phyloP scores from a whole-genome alignment of 2,888 invertebrate genomes.

The Plutella xylostella region DNA sequence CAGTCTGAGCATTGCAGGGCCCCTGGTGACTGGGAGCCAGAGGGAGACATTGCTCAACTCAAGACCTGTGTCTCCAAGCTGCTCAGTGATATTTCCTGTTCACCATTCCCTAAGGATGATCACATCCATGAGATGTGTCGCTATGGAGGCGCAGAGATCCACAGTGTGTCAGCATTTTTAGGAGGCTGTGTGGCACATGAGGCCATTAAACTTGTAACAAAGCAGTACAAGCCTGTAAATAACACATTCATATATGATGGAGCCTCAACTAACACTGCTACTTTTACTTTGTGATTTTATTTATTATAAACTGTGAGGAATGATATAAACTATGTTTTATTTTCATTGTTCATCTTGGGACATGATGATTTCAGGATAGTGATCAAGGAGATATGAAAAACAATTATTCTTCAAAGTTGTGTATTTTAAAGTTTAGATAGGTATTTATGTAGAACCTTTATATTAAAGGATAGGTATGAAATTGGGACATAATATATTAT shows the following conservation, averaged over 20 bases:
- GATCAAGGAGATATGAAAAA: conserved; percentile 7
- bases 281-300: conserved; percentile 75
- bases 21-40: conserved; percentile 91
- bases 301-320: neutral
- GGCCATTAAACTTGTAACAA: conserved; percentile 93
- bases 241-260: conserved; percentile 97
- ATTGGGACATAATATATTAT: conserved; percentile 45
- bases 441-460: conserved; percentile 53
- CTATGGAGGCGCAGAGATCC: conserved; percentile 95
- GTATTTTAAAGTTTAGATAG: conserved; percentile 55
- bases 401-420: conserved; percentile 58
- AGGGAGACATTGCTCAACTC: conserved; percentile 89
- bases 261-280: conserved; percentile 86
- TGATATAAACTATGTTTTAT: too few relatives aligned
- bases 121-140: conserved; percentile 95
- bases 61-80: conserved; percentile 82
- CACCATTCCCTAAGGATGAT: conserved; percentile 87
- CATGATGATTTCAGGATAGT: neutral
- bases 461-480: conserved; percentile 49
- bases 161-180: conserved; percentile 92
- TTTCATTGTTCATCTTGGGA: neutral
- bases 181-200: conserved; percentile 96
- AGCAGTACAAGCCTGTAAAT: conserved; percentile 95
- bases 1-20: conserved; percentile 88
- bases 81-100: conserved; percentile 86